Conservation (phyloP, 2,113 vertebrate species). For the Phaethornis superciliosus region DNA sequence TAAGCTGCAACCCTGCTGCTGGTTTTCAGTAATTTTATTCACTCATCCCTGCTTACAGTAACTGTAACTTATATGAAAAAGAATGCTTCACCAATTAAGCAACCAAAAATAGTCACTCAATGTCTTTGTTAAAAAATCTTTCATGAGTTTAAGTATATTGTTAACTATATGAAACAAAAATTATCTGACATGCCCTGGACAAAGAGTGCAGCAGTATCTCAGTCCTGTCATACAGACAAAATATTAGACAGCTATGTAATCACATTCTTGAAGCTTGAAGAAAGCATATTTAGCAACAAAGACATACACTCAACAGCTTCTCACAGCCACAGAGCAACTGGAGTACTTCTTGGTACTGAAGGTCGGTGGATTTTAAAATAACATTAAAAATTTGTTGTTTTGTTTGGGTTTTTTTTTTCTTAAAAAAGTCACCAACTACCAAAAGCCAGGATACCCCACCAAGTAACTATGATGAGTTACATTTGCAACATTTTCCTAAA, state of each 20-base stretch:
- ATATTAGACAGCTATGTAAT: conserved; percentile 7
- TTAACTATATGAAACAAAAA: not conserved
- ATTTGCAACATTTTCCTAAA: not conserved
- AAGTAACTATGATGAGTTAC: not conserved
- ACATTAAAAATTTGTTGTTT: not conserved
- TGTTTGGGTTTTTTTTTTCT: not conserved
- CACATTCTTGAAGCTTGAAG: not conserved
- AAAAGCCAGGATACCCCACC: not conserved
- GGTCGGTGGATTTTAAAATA: not conserved
- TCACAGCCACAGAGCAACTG: not conserved
- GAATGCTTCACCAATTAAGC: not conserved
- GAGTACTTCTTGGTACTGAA: not conserved
- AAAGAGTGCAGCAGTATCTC: not conserved
- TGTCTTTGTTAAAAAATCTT: not conserved
- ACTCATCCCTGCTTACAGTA: not conserved
- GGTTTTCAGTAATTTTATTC: not conserved
- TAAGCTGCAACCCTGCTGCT: not conserved
- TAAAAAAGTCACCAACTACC: not conserved
- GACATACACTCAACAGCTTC: not conserved
- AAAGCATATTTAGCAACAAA: not conserved
- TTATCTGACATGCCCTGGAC: not conserved
- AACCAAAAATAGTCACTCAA: not conserved
- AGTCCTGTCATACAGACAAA: not conserved
- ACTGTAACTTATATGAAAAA: not conserved
- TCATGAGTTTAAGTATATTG: not conserved